Evolutionary conservation across 2,888 invertebrate species (phyloP).

Genomic region (Eupithecia dodoneata): DNA sequence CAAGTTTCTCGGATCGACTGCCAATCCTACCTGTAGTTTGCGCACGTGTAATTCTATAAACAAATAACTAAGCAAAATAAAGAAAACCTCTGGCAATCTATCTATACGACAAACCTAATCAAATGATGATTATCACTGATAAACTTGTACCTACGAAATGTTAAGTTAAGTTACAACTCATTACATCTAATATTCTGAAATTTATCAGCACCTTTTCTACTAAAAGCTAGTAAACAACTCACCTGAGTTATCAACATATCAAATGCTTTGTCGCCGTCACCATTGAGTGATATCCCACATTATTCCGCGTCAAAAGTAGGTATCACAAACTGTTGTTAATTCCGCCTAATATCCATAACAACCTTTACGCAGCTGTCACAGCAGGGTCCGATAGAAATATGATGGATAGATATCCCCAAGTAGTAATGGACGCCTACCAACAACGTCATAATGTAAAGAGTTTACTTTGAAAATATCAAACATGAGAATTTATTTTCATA

Average conservation of each 20-base stretch:
- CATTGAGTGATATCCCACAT: slow-evolving; percentile 65
- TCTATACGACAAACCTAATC: background rate
- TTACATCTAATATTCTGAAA: background rate
- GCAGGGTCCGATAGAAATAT: slow-evolving; percentile 75
- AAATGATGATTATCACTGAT: background rate
- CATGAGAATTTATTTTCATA: slow-evolving; percentile 10
- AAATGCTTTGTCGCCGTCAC: slow-evolving; percentile 45
- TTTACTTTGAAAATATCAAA: slow-evolving; percentile 40
- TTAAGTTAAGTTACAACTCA: background rate
- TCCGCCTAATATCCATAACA: slow-evolving; percentile 77
- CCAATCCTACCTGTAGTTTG: slow-evolving; percentile 59
- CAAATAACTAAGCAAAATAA: slow-evolving; percentile 25
- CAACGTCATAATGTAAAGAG: slow-evolving; percentile 49
- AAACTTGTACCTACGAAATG: background rate
- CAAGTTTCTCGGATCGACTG: slow-evolving; percentile 62
- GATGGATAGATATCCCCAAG: slow-evolving; percentile 74
- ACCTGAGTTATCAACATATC: slow-evolving; percentile 27
- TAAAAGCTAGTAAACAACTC: slow-evolving; percentile 6
- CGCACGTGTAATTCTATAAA: slow-evolving; percentile 50
- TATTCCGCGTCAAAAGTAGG: slow-evolving; percentile 72
- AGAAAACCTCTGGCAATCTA: background rate
- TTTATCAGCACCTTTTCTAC: background rate
- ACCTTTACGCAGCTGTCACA: slow-evolving; percentile 76
- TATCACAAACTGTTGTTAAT: slow-evolving; percentile 80
- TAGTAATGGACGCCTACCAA: slow-evolving; percentile 61